Base-by-base conservation (phyloP, 2,113 vertebrate species). In the Plotosus lineatus region DNA sequence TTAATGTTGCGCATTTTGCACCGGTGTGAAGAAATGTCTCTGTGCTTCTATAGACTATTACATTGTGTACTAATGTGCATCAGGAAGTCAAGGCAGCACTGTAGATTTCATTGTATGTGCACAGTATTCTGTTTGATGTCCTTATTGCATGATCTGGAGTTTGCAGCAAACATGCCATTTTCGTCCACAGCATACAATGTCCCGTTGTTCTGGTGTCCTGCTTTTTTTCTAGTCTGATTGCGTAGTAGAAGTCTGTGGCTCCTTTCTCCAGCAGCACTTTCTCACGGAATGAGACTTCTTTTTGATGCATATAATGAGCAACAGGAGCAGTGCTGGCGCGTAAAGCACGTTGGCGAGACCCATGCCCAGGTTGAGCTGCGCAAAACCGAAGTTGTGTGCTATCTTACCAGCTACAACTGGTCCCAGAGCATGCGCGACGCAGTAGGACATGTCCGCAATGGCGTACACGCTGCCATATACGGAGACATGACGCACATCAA, bases 391-490 rank as follows among this genome's bases (percentile, higher is more conserved):
- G 66, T 95, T 91, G 87, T 98, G 97, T 61, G 98, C 98, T 0
- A 99, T 98, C 84, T 99, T 95, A 50, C 97, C 95, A 0, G 98
- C 98, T 80, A 94, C 96, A 0, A 99, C 88, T 72, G 98, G 98
- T 75, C 98, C 98, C 77, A 98, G 87, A 38, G 98, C 97, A 0
- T 99, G 99, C 0, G 97, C 98, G 88, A 99, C 93, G 0, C 92
- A 99, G 82, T 99, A 99, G 75, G 97, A 98, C 90, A 99, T 98
- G 89, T 99, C 98, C 0, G 98, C 98, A 3, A 99, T 98, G 86
- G 98, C 98, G 0, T 99, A 99, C 82, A 99, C 97, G 3, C 97
- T 97, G 80, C 98, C 98, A 0, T 99, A 99, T 84, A 99, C 97
- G 0, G 97, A 99, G 66, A 96, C 96, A 1, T 99, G 91, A 17